These are phyloP conservation scores for Anoura caudifer DNA, from an alignment of 2,113 vertebrate genomes.

Conservation along the genomic window DNA sequence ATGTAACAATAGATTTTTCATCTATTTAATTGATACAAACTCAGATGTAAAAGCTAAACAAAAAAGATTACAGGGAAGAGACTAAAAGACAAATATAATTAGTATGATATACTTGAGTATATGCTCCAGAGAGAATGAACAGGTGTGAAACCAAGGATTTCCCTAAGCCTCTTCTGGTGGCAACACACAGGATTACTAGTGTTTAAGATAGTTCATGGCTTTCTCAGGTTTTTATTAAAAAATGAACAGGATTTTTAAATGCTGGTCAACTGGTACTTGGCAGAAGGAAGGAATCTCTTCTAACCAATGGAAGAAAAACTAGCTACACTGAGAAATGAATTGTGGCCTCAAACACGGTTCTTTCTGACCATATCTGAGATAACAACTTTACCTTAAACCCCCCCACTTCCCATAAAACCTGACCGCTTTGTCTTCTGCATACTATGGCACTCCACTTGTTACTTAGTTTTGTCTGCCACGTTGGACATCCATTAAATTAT, in stretches of 20 bases:
- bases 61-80: background rate
- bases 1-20: background rate
- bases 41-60: background rate
- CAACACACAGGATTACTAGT: background rate
- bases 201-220: background rate
- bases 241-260: background rate
- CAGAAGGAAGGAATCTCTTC: background rate
- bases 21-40: conserved; percentile 6
- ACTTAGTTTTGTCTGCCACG: background rate
- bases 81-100: background rate
- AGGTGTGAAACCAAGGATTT: background rate
- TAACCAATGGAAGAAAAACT: background rate
- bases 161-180: background rate
- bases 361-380: background rate
- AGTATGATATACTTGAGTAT: background rate
- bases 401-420: background rate
- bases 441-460: background rate
- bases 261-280: background rate
- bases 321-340: background rate
- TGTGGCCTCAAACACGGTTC: background rate
- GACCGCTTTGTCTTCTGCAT: background rate
- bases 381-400: background rate
- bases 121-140: background rate
- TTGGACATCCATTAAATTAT: background rate
- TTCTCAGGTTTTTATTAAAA: background rate